Conservation (phyloP, 2,888 invertebrate species). For the Hipparchia semele region DNA sequence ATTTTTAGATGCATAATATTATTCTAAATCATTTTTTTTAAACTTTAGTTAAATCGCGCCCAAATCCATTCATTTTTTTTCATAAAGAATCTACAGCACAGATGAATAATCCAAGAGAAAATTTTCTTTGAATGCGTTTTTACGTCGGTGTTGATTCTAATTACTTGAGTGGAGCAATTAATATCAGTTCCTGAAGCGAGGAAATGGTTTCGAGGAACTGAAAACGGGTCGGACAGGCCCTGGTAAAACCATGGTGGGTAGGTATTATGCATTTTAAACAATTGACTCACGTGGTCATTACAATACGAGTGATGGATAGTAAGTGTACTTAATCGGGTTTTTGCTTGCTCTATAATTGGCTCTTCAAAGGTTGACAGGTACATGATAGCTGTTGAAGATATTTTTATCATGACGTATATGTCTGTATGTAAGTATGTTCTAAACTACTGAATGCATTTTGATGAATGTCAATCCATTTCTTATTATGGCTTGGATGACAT, state of each 20-base stretch:
- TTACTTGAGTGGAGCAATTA: constrained; percentile 32
- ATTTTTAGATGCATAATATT: too few relatives aligned
- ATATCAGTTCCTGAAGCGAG: constrained; percentile 32
- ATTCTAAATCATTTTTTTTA: too few relatives aligned
- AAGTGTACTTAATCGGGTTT: constrained; percentile 15
- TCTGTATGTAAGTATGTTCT: too few relatives aligned
- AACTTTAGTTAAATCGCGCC: background rate
- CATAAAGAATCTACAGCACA: too few relatives aligned
- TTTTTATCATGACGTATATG: too few relatives aligned
- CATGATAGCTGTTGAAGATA: too few relatives aligned
- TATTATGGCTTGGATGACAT: too few relatives aligned
- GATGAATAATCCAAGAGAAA: background rate
- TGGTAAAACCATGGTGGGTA: constrained; percentile 33
- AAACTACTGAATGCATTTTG: too few relatives aligned
- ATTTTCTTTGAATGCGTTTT: constrained; percentile 1
- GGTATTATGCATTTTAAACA: constrained; percentile 31
- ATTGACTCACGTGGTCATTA: constrained; percentile 33
- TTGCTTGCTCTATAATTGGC: constrained; percentile 3
- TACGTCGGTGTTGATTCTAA: background rate
- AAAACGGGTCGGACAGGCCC: constrained; percentile 44
- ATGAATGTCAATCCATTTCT: too few relatives aligned
- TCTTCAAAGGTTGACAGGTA: background rate
- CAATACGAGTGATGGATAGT: constrained; percentile 21
- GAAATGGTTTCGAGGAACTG: constrained; percentile 46
- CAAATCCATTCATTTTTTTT: background rate